phyloP scores from a whole-genome alignment of 2,113 vertebrate genomes.

The Chlorocebus sabaeus region DNA sequence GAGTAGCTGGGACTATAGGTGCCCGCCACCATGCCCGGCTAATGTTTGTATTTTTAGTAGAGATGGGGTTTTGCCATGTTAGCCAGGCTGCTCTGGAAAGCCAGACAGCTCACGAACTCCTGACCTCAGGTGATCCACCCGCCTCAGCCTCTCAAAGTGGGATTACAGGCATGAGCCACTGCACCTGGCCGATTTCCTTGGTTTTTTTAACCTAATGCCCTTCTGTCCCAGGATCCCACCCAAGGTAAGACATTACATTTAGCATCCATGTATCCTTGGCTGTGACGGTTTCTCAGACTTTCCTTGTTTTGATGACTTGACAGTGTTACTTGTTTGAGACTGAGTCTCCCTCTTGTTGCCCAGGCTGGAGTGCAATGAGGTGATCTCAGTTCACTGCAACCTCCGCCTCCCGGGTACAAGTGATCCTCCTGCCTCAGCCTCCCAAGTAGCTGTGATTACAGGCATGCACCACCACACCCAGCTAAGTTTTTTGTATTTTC shows the following conservation, averaged over 20 bases:
- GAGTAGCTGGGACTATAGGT: background rate
- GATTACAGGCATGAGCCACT: background rate
- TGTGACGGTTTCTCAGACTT: background rate
- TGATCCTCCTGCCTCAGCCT: no score
- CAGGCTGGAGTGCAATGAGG: no score
- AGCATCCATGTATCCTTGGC: background rate
- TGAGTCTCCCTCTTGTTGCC: no score
- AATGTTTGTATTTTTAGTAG: background rate
- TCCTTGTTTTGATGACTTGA: background rate
- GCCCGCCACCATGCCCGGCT: background rate
- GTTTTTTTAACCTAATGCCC: background rate
- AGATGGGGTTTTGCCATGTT: background rate
- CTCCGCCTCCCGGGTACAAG: no score
- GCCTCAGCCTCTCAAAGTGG: background rate
- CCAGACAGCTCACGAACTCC: background rate
- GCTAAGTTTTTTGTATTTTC: no score
- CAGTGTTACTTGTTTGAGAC: background rate
- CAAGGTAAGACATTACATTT: background rate
- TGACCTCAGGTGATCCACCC: background rate
- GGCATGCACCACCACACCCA: no score
- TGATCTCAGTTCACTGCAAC: no score
- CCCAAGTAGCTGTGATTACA: no score
- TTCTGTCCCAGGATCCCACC: background rate
- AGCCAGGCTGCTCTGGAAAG: background rate
- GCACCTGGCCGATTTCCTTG: no score